A percentile compares a stretch with the other conserved stretches of the same genome.
phyloP scores from a whole-genome alignment of 2,888 invertebrate species.

The Peribatodes rhomboidaria region DNA sequence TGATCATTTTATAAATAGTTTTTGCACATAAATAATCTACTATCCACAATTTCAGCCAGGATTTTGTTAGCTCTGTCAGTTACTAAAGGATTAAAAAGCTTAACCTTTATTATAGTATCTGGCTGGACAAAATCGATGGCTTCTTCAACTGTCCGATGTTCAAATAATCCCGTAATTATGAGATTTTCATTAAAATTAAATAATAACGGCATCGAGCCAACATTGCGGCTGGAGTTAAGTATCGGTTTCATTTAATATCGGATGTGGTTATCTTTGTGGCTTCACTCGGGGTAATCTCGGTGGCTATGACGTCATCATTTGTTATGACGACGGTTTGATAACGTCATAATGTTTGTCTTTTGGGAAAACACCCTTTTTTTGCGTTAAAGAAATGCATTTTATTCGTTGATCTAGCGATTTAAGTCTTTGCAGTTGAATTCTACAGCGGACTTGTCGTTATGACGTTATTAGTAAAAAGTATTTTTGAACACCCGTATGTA shows the following conservation, averaged over 20 bases:
- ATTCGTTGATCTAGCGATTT: not conserved
- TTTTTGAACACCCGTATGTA: not conserved
- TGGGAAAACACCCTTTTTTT: slow-evolving; percentile 30
- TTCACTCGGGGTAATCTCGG: slow-evolving; percentile 54
- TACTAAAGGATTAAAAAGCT: no score
- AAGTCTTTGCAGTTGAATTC: not conserved
- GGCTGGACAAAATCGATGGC: not conserved
- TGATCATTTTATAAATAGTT: not conserved
- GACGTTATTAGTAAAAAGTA: not conserved
- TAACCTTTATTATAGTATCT: not conserved
- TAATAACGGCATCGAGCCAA: slow-evolving; percentile 31
- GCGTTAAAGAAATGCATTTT: slow-evolving; percentile 14
- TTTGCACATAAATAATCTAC: not conserved
- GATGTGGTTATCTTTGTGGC: slow-evolving; percentile 43
- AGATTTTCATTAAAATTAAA: slow-evolving; percentile 35
- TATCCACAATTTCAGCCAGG: no score
- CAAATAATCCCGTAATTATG: not conserved
- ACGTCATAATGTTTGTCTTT: slow-evolving; percentile 43
- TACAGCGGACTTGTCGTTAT: not conserved
- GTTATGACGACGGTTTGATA: slow-evolving; percentile 40
- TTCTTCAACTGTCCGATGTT: not conserved
- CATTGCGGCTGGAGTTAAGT: slow-evolving; percentile 27
- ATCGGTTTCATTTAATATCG: slow-evolving; percentile 46
- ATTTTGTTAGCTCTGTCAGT: no score
- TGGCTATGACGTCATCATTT: slow-evolving; percentile 48